phyloP scores from a whole-genome alignment of 2,888 invertebrate species.

The Eucriotettix oculatus region DNA sequence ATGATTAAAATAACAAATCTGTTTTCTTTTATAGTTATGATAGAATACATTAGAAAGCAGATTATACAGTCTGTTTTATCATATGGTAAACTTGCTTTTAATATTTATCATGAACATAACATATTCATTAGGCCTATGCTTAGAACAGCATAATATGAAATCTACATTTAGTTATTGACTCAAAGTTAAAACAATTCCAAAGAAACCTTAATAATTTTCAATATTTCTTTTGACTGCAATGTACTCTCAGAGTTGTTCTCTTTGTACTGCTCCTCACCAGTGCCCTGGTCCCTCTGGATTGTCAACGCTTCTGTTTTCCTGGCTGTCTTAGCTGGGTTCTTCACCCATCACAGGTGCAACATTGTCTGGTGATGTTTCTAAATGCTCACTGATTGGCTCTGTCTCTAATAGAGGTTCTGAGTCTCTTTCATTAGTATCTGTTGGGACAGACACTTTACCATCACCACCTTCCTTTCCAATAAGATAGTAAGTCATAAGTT shows the following conservation, averaged over 20 bases:
- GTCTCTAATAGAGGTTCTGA: too few species aligned
- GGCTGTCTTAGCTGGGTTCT: neutral
- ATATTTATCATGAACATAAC: too few species aligned
- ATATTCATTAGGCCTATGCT: neutral
- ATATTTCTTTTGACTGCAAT: neutral
- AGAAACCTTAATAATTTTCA: neutral
- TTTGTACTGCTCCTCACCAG: neutral
- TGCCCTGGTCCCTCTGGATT: neutral
- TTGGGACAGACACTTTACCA: neutral
- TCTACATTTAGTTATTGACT: neutral
- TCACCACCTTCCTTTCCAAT: constrained; percentile 28
- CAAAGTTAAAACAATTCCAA: neutral
- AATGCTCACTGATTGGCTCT: neutral
- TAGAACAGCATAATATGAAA: neutral
- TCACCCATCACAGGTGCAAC: neutral
- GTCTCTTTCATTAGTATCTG: too few species aligned
- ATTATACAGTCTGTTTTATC: too few species aligned
- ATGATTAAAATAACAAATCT: too few species aligned
- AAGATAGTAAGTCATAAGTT: constrained; percentile 87
- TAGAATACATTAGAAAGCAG: too few species aligned
- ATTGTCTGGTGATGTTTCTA: neutral
- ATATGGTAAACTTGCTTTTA: too few species aligned
- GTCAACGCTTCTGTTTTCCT: neutral
- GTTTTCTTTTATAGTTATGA: too few species aligned
- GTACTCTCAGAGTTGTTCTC: too few species aligned